A percentile compares a stretch with the other conserved stretches of the same genome.
Evolutionary conservation across 2,113 vertebrate species (phyloP).

Genomic region (Polyodon spathula): DNA sequence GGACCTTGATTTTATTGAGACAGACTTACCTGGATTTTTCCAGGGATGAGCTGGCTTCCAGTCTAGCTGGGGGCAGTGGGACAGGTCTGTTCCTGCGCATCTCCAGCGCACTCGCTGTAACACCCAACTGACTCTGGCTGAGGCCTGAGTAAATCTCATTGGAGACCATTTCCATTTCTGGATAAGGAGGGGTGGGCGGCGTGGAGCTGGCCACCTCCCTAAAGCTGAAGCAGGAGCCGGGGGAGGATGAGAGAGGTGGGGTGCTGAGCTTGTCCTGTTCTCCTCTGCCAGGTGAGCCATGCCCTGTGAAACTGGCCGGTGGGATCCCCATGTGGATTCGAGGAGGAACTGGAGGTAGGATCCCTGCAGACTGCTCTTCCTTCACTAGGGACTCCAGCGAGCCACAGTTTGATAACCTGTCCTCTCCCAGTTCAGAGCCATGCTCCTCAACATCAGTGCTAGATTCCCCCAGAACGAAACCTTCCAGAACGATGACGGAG

Average conservation of each 20-base stretch:
- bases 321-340: slow-evolving; percentile 33
- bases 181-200: slow-evolving; percentile 25
- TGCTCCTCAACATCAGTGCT: slow-evolving; percentile 17
- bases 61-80: slow-evolving; percentile 30
- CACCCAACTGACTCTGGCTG: slow-evolving; percentile 24
- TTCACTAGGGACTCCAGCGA: slow-evolving; percentile 12
- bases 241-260: slow-evolving; percentile 10
- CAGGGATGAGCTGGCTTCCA: slow-evolving; percentile 25
- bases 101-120: slow-evolving; percentile 1
- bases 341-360: slow-evolving; percentile 41
- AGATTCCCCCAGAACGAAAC: slow-evolving; percentile 35
- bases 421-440: slow-evolving; percentile 12
- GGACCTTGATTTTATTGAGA: too few relatives aligned
- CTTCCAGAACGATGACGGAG: slow-evolving; percentile 46
- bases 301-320: slow-evolving; percentile 15
- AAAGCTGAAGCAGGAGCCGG: slow-evolving; percentile 21
- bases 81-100: slow-evolving; percentile 28
- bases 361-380: slow-evolving; percentile 23
- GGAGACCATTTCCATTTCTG: slow-evolving; percentile 70
- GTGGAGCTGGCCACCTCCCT: slow-evolving; percentile 34
- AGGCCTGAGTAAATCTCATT: slow-evolving; percentile 80
- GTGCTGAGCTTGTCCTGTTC: not conserved
- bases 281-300: slow-evolving; percentile 1
- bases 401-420: slow-evolving; percentile 18
- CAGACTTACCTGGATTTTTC: slow-evolving; percentile 56